A percentile compares a stretch with the other conserved stretches of the same genome.
These are phyloP conservation scores for Drosophila athabasca DNA, from an alignment of 1,140 invertebrate species.

Conservation along the genomic window DNA sequence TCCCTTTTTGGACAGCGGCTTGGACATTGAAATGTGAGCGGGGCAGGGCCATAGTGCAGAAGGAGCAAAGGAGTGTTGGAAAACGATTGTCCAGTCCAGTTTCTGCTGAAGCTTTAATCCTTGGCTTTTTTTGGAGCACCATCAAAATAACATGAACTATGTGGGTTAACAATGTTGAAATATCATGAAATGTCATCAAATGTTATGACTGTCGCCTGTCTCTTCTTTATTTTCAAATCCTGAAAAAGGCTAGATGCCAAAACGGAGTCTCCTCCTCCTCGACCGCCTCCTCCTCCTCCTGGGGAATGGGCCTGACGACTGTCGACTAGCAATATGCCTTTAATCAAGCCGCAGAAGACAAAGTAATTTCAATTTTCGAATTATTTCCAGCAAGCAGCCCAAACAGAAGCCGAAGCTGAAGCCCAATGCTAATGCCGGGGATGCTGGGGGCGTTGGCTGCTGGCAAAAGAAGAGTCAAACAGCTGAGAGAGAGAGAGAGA, in stretches of 20 bases:
- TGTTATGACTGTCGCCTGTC: not conserved
- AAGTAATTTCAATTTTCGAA: constrained; percentile 78
- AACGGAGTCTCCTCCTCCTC: too few relatives aligned
- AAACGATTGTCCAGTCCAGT: too few relatives aligned
- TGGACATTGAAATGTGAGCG: constrained; percentile 14
- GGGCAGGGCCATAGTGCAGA: not conserved
- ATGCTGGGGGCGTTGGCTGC: constrained; percentile 18
- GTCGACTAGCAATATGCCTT: constrained; percentile 98
- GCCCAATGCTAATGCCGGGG: constrained; percentile 31
- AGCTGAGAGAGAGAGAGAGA: constrained; percentile 2
- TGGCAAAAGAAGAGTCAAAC: constrained; percentile 13
- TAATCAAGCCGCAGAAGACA: constrained; percentile 69
- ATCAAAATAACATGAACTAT: not conserved
- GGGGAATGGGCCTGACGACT: too few relatives aligned
- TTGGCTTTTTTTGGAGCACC: too few relatives aligned
- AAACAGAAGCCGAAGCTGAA: constrained; percentile 7
- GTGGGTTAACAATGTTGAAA: not conserved
- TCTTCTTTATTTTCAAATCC: not conserved
- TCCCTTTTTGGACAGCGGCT: constrained; percentile 4
- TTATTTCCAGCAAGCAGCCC: constrained; percentile 65
- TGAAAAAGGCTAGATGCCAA: not conserved
- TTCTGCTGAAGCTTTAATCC: too few relatives aligned
- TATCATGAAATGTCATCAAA: not conserved
- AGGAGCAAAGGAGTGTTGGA: too few relatives aligned
- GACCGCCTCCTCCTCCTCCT: not conserved